Percentiles rank a stretch among this genome's conserved stretches.
Conservation (phyloP, 2,113 vertebrate genomes). For the Condylura cristata region DNA sequence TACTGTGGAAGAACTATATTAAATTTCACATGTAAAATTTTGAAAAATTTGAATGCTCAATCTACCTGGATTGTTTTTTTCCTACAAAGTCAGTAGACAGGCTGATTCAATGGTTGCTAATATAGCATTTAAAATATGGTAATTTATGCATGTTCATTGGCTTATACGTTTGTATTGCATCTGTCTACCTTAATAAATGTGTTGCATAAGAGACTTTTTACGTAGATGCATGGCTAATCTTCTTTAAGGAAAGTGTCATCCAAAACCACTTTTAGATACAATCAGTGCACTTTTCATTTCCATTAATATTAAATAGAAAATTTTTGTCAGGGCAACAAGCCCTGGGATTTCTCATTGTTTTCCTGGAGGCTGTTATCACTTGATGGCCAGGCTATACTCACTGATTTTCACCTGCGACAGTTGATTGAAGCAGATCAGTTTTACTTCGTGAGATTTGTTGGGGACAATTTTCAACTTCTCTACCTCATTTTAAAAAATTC, state of each 20-base stretch:
- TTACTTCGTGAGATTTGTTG: slow-evolving; percentile 42
- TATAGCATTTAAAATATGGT: slow-evolving; percentile 4
- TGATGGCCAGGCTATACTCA: slow-evolving; percentile 17
- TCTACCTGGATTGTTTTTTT: neutral
- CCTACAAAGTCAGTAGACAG: neutral
- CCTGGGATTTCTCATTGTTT: slow-evolving; percentile 38
- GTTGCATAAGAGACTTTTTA: slow-evolving; percentile 56
- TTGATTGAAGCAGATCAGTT: slow-evolving; percentile 24
- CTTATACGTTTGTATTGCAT: neutral
- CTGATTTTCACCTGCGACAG: slow-evolving; percentile 54
- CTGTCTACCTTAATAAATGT: neutral
- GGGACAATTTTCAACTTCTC: neutral
- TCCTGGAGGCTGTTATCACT: slow-evolving; percentile 52
- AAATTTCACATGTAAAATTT: neutral
- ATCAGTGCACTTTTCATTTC: slow-evolving; percentile 46
- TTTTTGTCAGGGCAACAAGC: neutral
- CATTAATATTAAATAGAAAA: slow-evolving; percentile 47
- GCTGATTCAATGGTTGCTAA: slow-evolving; percentile 24
- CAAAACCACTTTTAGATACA: slow-evolving; percentile 56
- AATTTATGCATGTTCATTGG: slow-evolving; percentile 47
- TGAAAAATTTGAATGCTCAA: neutral
- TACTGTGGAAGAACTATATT: neutral
- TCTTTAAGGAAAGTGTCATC: slow-evolving; percentile 54
- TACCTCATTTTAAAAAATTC: neutral
- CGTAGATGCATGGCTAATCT: slow-evolving; percentile 44